Base-by-base conservation (phyloP, 2,888 invertebrate genomes). In the Carabus problematicus region DNA sequence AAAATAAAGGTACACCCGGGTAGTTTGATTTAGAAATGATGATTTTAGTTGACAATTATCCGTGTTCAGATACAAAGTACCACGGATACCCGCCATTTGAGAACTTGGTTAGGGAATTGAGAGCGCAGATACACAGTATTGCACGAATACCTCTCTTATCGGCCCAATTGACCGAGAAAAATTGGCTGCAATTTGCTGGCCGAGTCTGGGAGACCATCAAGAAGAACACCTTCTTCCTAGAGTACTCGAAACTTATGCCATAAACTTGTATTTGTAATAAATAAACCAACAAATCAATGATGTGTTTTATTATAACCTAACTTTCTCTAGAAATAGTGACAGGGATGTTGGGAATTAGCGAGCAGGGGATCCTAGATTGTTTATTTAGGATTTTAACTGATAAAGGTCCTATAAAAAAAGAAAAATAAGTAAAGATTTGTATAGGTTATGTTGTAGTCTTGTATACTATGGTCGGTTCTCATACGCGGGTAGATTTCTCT, bases 141-240 rank as follows among this genome's bases (percentile, higher is more conserved):
- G 85, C 89, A 58, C 85, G 90, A 72, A 88, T 88, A 76, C 87
- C 89, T 49, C 84, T 94, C 73, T 91, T 91, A 0, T 91, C 91
- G 73, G 86, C 90, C 7, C 86, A 88, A 71, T 82, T 93, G 12
- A 90, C 91, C 0, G 94, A 94, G 79, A 91, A 89, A 78, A 91
- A 91, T 75, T 94, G 94, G 94, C 88, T 91, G 77, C 89, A 92
- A 73, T 94, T 91, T 81, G 91, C 92, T 77, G 87, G 86, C 54
- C 91, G 92, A 81, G 91, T 91, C 0, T 93, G 93, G 92, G 94
- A 95, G 74, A 89, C 89, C 49, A 90, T 94, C 60, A 91, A 90
- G 76, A 94, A 94, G 76, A 93, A 92, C 77, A 89, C 90, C 52
- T 88, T 94, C 77, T 92, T 93, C 77, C 87, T 91, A 74, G 94